Base-by-base conservation (phyloP, 92 coral and sea anemone genomes). In the Muricea muricata region DNA sequence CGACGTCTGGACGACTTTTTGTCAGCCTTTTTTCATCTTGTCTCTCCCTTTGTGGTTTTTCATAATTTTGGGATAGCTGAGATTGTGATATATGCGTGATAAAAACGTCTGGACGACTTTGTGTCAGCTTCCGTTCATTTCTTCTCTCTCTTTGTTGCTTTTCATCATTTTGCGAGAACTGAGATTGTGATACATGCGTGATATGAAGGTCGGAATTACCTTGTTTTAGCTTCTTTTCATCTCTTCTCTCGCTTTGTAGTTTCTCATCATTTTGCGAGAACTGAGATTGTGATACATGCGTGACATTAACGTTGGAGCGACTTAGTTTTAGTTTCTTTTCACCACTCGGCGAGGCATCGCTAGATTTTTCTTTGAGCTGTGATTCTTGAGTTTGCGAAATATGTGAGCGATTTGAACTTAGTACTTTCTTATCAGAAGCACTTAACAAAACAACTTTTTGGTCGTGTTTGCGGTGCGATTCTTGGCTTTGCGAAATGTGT, bases 51-150 rank as follows among this genome's bases (percentile, higher is more conserved):
- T 42, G n/a, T 5, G 61, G 3, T 46, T 42, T 42, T 41, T 46
- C 32, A n/a, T 68, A 11, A 24, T 17, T 6, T 18, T 6, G 50
- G 9, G 75, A 34, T 5, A 33, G 1, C 18, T 40, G 55, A 57
- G 24, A 48, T 31, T 75, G 80, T 12, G 80, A 31, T 2, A 47
- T 47, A 47, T 48, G 80, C 11, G 80, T 75, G 32, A 75, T 37
- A 6, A 40, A 55, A 5, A 42, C 12, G 17, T 71, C 41, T 29
- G 57, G 3, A 13, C 55, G 55, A 24, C 12, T 40, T 26, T 29
- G 14, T 72, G 1, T 72, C 1, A 41, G n/a, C n/a, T n/a, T n/a
- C n/a, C n/a, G n/a, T 13, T 30, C 73, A 29, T n/a, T 29, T 17
- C 7, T 34, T 9, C 34, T 21, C n/a, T 47, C 1, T 25, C 37